A percentile compares a stretch with the other conserved stretches of the same genome.
phyloP scores from a whole-genome alignment of 1,140 invertebrate species.

The Panagrolaimus sp. region DNA sequence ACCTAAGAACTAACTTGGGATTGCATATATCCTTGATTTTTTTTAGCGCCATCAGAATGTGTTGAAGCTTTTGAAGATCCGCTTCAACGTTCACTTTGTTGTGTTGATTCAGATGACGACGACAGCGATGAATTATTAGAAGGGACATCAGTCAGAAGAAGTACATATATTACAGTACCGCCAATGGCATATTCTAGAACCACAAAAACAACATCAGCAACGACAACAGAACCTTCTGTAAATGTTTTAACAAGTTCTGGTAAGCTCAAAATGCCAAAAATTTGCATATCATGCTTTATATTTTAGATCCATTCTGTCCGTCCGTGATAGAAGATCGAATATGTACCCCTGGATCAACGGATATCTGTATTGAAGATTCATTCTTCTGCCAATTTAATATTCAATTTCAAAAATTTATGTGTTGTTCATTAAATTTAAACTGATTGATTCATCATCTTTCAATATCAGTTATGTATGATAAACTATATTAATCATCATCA shows the following conservation, averaged over 20 bases:
- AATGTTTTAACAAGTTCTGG: background rate
- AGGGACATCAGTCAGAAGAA: background rate
- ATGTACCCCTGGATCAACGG: constrained; percentile 28
- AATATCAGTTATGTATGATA: too few relatives aligned
- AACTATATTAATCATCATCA: too few relatives aligned
- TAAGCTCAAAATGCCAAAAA: background rate
- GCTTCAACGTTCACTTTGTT: background rate
- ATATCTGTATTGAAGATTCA: constrained; percentile 33
- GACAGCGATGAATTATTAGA: constrained; percentile 1
- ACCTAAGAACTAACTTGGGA: too few relatives aligned
- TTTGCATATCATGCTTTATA: background rate
- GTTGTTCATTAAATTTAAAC: constrained; percentile 26
- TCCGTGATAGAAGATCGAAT: constrained; percentile 22
- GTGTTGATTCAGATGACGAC: background rate
- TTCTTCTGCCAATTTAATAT: constrained; percentile 43
- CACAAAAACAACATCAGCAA: background rate
- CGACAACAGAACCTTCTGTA: background rate
- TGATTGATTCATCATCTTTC: too few relatives aligned
- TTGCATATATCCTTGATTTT: too few relatives aligned
- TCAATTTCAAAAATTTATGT: constrained; percentile 31
- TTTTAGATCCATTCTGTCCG: constrained; percentile 34
- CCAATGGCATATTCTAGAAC: background rate
- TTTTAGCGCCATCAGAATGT: constrained; percentile 11
- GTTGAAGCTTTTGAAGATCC: constrained; percentile 1
- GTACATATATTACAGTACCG: background rate